Conservation (phyloP, 2,113 vertebrate genomes). For the Eurypyga helias region DNA sequence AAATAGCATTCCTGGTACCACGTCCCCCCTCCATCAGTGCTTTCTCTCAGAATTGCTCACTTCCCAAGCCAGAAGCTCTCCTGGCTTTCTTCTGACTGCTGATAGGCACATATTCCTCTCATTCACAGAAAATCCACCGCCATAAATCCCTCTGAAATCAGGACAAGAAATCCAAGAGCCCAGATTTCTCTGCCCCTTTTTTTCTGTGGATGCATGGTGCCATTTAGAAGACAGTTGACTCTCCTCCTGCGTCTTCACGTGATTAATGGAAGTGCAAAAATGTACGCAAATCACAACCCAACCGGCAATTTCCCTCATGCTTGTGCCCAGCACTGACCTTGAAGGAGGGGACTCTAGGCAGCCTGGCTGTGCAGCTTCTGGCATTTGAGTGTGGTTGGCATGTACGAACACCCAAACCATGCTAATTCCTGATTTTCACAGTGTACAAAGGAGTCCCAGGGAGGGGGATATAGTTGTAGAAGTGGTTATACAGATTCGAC, state of each 20-base stretch:
- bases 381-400: not conserved
- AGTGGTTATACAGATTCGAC: not conserved
- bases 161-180: not conserved
- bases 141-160: not conserved
- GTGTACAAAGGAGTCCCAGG: not conserved
- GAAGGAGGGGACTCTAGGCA: not conserved
- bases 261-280: not conserved
- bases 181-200: not conserved
- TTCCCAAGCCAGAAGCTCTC: not conserved
- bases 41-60: not conserved
- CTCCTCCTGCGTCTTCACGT: not conserved
- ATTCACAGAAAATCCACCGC: not conserved
- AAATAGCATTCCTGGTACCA: not conserved
- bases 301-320: not conserved
- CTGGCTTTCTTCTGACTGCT: not conserved
- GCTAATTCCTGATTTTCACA: not conserved
- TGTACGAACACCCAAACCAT: accelerated
- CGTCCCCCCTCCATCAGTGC: not conserved
- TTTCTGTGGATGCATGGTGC: not conserved
- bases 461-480: not conserved
- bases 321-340: not conserved
- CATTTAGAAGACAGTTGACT: not conserved
- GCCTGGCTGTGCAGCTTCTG: not conserved
- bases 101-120: not conserved
- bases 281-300: not conserved